Base-by-base conservation (phyloP, 2,888 invertebrate genomes). In the Hemaris fuciformis region DNA sequence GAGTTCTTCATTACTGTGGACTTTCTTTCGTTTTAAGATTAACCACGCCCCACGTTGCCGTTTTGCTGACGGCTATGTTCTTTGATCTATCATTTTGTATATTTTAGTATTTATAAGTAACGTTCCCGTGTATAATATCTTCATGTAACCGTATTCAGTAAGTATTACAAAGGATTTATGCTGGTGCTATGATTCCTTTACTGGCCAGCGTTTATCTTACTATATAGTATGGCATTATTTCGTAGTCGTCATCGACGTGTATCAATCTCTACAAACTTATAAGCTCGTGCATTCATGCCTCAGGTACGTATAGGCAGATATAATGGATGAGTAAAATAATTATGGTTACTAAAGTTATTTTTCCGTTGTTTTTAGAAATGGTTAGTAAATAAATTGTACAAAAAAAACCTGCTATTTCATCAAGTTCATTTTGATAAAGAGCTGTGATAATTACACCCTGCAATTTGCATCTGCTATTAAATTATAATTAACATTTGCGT, bases 11-110 rank as follows among this genome's bases (percentile, higher is more conserved):
- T 31, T 53, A 53, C 53, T 31, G 27, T n/a, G 7, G 53, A 53
- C 10, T 53, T 53, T 48, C 38, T 27, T 58, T 38, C 57, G 56
- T 63, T 63, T 63, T 63, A 65, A 66, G 64, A 64, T 64, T 64
- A 59, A 64, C 64, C 62, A 64, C 27, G 53, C 53, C 53, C 31
- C 27, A 27, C 15, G 18, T 18, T 15, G 53, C 53, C 27, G 53
- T 63, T 66, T 68, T 58, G 63, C 63, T 59, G 63, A 58, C 56
- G 25, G 53, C 27, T 27, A 53, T 53, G 18, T 31, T 67, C 25
- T 53, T 53, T 31, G 10, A 53, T 53, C 53, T 27, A 18, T 27
- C 8, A 3, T 18, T 18, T 27, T 27, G 27, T 18, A 31, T 48
- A 8, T 27, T 25, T 48, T n/a, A 13, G n/a, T 41, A 41, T 38